Conservation (phyloP, 2,888 invertebrate species). For the Lithophane ornitopus region DNA sequence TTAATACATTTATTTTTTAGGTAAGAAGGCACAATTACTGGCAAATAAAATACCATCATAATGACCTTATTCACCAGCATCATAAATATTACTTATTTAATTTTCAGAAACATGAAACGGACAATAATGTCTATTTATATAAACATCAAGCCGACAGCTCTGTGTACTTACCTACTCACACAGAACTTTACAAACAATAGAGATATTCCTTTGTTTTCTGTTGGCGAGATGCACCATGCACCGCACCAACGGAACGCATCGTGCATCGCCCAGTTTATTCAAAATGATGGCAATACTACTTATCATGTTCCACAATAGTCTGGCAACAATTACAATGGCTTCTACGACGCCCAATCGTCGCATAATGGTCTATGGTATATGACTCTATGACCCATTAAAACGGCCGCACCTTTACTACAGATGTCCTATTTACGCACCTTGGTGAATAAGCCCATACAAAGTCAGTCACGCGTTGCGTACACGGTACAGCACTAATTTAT, state of each 20-base stretch:
- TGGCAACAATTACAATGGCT: constrained; percentile 81
- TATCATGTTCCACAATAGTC: constrained; percentile 70
- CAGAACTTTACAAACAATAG: constrained; percentile 73
- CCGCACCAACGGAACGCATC: constrained; percentile 28
- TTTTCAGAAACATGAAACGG: constrained; percentile 18
- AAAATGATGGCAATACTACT: constrained; percentile 76
- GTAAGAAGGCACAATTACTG: background rate
- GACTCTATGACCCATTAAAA: constrained; percentile 79
- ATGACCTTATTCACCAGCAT: constrained; percentile 3
- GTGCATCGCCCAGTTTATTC: constrained; percentile 44
- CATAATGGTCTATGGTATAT: constrained; percentile 75
- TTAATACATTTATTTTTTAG: background rate
- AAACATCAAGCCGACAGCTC: constrained; percentile 26
- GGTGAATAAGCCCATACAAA: constrained; percentile 68
- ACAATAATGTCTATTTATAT: constrained; percentile 23
- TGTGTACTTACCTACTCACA: constrained; percentile 35
- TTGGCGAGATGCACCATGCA: constrained; percentile 67
- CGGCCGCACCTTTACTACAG: constrained; percentile 80
- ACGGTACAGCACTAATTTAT: constrained; percentile 54
- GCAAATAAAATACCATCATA: background rate
- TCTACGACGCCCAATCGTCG: constrained; percentile 75
- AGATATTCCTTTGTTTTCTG: constrained; percentile 68
- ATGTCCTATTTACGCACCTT: constrained; percentile 81
- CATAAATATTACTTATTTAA: constrained; percentile 14
- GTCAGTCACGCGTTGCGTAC: constrained; percentile 75